Base-by-base conservation (phyloP, 2,888 invertebrate species). In the Callosobruchus maculatus region DNA sequence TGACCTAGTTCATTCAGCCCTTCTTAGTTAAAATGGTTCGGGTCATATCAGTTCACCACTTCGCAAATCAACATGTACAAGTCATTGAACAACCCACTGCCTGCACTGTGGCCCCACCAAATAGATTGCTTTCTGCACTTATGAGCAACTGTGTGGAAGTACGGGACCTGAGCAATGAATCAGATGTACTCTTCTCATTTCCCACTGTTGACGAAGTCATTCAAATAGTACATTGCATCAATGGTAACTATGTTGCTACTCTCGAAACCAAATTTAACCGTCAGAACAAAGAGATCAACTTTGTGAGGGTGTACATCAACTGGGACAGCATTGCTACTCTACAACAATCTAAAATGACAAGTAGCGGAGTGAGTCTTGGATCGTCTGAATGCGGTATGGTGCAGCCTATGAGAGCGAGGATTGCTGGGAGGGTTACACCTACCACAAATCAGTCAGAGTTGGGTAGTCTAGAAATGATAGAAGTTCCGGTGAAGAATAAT, bases 361-460 rank as follows among this genome's bases (percentile, higher is more conserved):
- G 80, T 71, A 85, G 86, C 75, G 81, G 88, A 81, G 80, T 85
- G 21, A 85, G 86, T 80, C 80, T 87, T 75, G 84, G 86, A 13
- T 82, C 84, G 2, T 85, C 86, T 0, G 86, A 87, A 77, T 87
- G 86, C 78, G 86, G 86, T 70, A 88, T 86, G 84, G 88, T 86
- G 67, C 90, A 90, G 74, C 89, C 90, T 0, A 91, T 92, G 89
- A 87, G 92, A 74, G 93, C 92, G 21, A 87, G 94, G 72, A 93
- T 94, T 74, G 94, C 94, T 1, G 94, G 93, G 0, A 88, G 92
- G 81, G 93, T 93, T 0, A 94, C 93, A 18, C 93, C 93, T 0
- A 93, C 92, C 71, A 89, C 90, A 13, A 90, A 90, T 78, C 88
- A 92, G 75, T 89, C 90, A 0, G 89, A 91, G 79, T 89, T 91